phyloP scores from a whole-genome alignment of 2,113 vertebrate species.

The Nesoenas mayeri region DNA sequence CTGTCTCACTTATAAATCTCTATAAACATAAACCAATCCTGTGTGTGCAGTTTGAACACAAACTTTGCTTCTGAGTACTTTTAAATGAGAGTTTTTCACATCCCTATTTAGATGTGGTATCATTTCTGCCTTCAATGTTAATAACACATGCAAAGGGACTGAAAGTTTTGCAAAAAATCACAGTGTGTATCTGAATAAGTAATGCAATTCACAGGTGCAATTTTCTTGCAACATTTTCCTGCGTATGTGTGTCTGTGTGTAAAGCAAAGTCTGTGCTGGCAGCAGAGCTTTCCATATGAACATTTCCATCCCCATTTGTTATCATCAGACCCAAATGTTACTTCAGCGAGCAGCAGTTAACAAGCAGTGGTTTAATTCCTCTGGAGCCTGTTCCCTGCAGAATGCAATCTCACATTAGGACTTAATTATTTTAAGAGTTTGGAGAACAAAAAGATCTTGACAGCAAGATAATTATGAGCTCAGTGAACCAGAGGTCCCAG shows the following conservation, averaged over 20 bases:
- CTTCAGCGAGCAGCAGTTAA: background rate
- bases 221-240: background rate
- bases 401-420: background rate
- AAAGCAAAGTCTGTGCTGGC: background rate
- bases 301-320: background rate
- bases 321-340: background rate
- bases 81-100: background rate
- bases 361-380: background rate
- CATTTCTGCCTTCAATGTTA: background rate
- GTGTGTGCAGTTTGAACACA: background rate
- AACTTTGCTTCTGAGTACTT: background rate
- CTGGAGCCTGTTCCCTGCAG: background rate
- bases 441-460: slow-evolving; percentile 1
- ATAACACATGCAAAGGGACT: background rate
- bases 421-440: background rate
- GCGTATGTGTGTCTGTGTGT: background rate
- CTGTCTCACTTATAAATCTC: background rate
- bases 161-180: background rate
- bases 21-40: background rate
- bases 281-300: background rate
- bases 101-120: background rate
- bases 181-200: background rate
- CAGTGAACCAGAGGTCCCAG: background rate
- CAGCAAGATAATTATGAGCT: background rate
- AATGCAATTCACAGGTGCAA: background rate